Evolutionary conservation across 2,797 vertebrate genomes (phyloP).

Genomic region (Sylvilagus floridanus): DNA sequence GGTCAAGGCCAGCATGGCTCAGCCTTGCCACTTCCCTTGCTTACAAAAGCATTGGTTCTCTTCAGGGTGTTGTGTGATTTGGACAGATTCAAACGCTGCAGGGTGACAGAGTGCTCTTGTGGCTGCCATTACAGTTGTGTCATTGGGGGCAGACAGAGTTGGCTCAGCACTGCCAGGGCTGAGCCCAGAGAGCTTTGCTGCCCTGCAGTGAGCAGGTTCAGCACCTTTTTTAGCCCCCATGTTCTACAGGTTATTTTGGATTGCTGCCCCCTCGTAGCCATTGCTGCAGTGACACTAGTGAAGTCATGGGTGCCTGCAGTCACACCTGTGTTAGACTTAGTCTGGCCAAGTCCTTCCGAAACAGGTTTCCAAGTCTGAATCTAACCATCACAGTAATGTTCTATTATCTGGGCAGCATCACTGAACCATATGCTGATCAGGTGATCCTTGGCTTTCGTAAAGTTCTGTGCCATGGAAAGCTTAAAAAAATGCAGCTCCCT

Average conservation of each 20-base stretch:
- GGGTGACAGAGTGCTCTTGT: neutral
- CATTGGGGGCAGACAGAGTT: neutral
- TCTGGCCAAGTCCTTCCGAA: no score
- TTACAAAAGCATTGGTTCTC: neutral
- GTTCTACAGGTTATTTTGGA: no score
- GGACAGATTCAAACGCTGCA: neutral
- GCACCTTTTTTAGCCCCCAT: no score
- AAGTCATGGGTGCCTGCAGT: no score
- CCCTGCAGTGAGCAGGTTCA: no score
- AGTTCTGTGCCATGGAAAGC: neutral
- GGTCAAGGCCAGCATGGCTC: neutral
- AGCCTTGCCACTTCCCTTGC: neutral
- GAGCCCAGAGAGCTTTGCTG: no score
- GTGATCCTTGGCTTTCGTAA: neutral
- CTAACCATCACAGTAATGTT: neutral
- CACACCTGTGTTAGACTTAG: no score
- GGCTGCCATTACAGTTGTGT: neutral
- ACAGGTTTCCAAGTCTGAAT: no score
- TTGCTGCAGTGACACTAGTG: no score
- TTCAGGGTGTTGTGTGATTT: neutral
- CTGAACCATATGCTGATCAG: neutral
- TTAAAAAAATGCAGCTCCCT: neutral
- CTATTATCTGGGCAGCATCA: neutral
- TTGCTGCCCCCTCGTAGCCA: no score
- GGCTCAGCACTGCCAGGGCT: neutral